A percentile compares a stretch with the other conserved stretches of the same genome.
These are phyloP conservation scores for Phyllotis vaccarum DNA, from an alignment of 2,797 vertebrate genomes.

Conservation along the genomic window DNA sequence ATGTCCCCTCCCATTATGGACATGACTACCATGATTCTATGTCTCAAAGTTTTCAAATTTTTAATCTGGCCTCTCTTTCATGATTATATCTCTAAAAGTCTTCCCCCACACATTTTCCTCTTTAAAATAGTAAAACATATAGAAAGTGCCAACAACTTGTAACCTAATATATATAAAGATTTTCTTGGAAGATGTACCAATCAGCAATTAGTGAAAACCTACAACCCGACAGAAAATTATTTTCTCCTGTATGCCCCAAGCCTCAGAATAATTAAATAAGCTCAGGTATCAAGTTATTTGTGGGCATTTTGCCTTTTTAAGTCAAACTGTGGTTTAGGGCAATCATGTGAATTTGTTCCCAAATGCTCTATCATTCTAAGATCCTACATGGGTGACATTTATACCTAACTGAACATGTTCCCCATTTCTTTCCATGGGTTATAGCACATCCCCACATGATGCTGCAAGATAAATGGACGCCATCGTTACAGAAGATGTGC, in stretches of 20 bases:
- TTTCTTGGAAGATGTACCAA: conserved; percentile 50
- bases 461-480: neutral
- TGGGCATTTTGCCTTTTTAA: neutral
- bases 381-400: neutral
- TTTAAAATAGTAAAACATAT: conserved; percentile 45
- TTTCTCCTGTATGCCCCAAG: conserved; percentile 9
- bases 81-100: neutral
- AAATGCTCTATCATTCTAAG: neutral
- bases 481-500: neutral
- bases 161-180: neutral
- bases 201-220: conserved; percentile 23
- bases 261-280: conserved; percentile 52
- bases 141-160: neutral
- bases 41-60: conserved; percentile 31
- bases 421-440: neutral
- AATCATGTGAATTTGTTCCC: neutral
- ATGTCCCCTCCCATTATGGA: neutral
- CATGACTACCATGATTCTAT: neutral
- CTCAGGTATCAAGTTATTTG: neutral
- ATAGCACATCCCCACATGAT: neutral
- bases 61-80: neutral
- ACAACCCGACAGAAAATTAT: neutral
- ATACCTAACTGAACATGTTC: neutral
- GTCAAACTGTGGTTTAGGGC: conserved; percentile 1
- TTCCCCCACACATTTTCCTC: neutral